Evolutionary conservation across 2,113 vertebrate genomes (phyloP).

Genomic region (Cinclus mexicanus): DNA sequence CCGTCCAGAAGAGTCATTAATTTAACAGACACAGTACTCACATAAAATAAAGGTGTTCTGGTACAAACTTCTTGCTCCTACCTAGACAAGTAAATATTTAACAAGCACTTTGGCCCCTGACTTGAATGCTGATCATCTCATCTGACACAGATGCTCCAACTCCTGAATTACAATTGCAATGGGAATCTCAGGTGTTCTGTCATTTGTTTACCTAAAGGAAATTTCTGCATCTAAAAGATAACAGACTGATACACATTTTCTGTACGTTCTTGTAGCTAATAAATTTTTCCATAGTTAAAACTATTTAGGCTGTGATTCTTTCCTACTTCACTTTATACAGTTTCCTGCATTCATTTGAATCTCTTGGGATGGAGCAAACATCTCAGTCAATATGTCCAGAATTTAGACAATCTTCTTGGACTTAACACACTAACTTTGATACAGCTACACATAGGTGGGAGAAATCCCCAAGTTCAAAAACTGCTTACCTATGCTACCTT

Average conservation of each 20-base stretch:
- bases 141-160: not conserved
- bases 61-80: not conserved
- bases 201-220: not conserved
- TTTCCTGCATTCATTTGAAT: not conserved
- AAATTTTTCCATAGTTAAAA: not conserved
- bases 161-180: not conserved
- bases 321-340: not conserved
- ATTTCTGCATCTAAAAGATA: not conserved
- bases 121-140: not conserved
- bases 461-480: not conserved
- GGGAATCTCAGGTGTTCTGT: not conserved
- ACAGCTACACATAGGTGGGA: not conserved
- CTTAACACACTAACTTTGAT: not conserved
- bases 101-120: not conserved
- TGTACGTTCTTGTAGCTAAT: not conserved
- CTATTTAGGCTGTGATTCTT: not conserved
- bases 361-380: not conserved
- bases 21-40: not conserved
- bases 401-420: not conserved
- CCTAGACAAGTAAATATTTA: not conserved
- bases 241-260: not conserved
- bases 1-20: not conserved
- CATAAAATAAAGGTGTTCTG: not conserved
- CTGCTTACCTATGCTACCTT: not conserved
- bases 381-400: not conserved